Evolutionary conservation across 2,888 invertebrate species (phyloP), one percentile per base, ranked within the genome.

Genomic region (Drosophila fulvimacula): DNA sequence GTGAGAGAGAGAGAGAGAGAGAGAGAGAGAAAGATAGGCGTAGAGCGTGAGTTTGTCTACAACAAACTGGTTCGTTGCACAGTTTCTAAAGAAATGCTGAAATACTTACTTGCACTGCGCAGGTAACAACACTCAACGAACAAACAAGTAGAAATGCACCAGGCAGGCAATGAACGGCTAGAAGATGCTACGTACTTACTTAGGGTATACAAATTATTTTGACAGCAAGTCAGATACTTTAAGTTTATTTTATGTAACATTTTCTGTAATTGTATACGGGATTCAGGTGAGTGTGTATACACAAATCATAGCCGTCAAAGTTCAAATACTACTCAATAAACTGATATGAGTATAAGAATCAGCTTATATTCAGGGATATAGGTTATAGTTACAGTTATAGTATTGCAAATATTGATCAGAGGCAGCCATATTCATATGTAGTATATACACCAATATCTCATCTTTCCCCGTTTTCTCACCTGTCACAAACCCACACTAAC

Each of bases 21-120:
- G 30, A 4, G 36, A 11, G 19, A 17, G 41, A 36, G 32, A n/a
- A 17, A 21, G 15, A 17, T 24, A 27, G 7, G 49, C 15, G 1
- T 24, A 38, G 13, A 13, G 48, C 1, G 38, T 21, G 34, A n/a
- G 34, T 36, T 21, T 36, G 36, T n/a, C 41, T 21, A 21, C 34
- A 53, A 51, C 46, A 69, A 76, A 76, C 79, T 73, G 76, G 76
- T 76, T 79, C 79, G 69, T 36, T 63, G n/a, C 27, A 36, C 42
- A 34, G 53, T 61, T 76, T 78, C 79, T 59, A 56, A 74, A 65
- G 78, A 75, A 75, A 62, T 53, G 61, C 69, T 78, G 59, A 77
- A 73, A 60, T 59, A 67, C 73, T 64, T 69, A 78, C 59, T 61
- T 76, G 74, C 69, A 74, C 62, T 74, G 56, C 52, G 41, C 64